Evolutionary conservation across 2,888 invertebrate genomes (phyloP), one percentile per base, ranked within the genome.

Genomic region (Augiades crinisus): DNA sequence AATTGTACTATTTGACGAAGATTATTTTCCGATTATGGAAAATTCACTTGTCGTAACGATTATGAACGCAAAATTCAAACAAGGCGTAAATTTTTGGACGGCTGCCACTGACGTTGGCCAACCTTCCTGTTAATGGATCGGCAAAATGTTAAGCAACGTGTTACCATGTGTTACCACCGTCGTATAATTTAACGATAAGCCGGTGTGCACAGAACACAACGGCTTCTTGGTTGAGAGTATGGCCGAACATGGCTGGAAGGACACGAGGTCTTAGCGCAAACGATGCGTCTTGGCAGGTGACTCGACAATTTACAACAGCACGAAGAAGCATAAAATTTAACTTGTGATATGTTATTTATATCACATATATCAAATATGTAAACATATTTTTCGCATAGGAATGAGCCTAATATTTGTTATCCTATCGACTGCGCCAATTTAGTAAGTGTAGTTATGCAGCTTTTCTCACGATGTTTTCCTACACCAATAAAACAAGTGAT

Each of bases 121-220:
- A 50, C 50, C 40, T 50, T 27, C 50, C 36, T 50, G 50, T 50
- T 43, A 50, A 49, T 49, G 24, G 40, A 41, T 31, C 34, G 31
- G 41, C 49, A 49, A 49, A 47, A 49, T 31, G 31, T 49, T 27
- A 13, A 49, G 47, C 47, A 40, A 40, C 47, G 22, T 47, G 47
- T 49, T 22, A 27, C 41, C 49, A 21, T 49, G 34, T 41, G 19
- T 16, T 31, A 12, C 47, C 24, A 14, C 24, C 38, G 5, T 41
- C 31, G 40, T 47, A 40, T 41, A 41, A 40, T 49, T 41, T 49
- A 49, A 49, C 21, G 49, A 24, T 24, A 34, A 45, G 14, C 30
- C n/a, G 27, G 27, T 38, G 4, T 3, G 2, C 33, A 41, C 3
- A 14, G 13, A 14, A 21, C 34, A 22, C 19, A 13, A 10, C 12